Base-by-base conservation (phyloP, 2,888 invertebrate genomes). In the Caenorhabditis macrosperma region DNA sequence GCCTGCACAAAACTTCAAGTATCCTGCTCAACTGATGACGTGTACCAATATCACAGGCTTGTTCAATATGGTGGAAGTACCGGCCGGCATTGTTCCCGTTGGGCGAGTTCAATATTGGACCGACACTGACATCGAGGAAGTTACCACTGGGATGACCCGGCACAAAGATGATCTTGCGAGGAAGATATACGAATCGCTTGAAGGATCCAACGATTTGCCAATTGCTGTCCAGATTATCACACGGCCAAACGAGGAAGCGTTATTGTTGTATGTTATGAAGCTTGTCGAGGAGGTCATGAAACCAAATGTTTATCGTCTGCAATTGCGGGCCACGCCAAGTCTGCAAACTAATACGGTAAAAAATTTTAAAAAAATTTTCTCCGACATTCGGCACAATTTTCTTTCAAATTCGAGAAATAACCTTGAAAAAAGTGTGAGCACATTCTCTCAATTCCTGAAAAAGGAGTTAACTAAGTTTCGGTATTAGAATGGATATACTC, bases 51-150 rank as follows among this genome's bases (percentile, higher is more conserved):
- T 85, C 20, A 91, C 90, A 1, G 83, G 84, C 5, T 59, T 91
- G 17, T 91, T 85, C 85, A 91, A 91, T 69, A 71, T 91, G 67
- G 78, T 91, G n/a, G 90, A 92, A 82, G 90, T 90, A 46, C 91
- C 91, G 0, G 88, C 89, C 22, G 91, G 91, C 5, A 86, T 90
- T 10, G 88, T 91, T 6, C 91, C 91, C 4, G 86, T 90, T 50
- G 91, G 89, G 6, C 86, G 78, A 22, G 91, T 87, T 2, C 85
- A n/a, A n/a, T n/a, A n/a, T n/a, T n/a, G n/a, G n/a, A n/a, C 76
- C 9, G 33, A 78, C 10, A 59, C 81, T 5, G 88, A 88, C 52
- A 84, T 86, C 17, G 57, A 61, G 20, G 59, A 52, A 6, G 55
- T 88, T 12, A 48, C 72, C 59, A 82, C 86, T 68, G 85, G 22